Evolutionary conservation across 2,888 invertebrate genomes (phyloP).

Genomic region (Campoletis raptor): DNA sequence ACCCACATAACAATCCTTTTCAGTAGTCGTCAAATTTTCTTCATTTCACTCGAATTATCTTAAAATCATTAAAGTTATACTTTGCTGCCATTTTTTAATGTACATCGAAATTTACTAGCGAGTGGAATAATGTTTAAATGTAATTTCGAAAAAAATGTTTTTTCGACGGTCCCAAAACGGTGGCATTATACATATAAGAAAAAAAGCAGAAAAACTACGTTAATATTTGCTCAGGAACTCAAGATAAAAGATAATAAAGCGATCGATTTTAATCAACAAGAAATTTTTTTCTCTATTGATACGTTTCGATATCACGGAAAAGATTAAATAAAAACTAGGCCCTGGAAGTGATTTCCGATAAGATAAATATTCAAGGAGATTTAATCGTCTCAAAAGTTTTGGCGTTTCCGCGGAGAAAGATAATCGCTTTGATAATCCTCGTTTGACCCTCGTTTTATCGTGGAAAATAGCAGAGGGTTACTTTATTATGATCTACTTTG

Average conservation of each 20-base stretch:
- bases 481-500: conserved; percentile 81
- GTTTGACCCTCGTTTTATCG: conserved; percentile 58
- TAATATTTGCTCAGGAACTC: neutral
- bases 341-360: conserved; percentile 5
- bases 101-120: neutral
- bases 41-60: neutral
- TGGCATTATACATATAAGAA: neutral
- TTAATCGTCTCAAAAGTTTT: neutral
- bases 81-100: neutral
- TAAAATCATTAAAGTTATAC: neutral
- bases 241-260: neutral
- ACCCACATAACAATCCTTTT: conserved; percentile 81
- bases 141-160: neutral
- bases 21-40: conserved; percentile 78
- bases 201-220: neutral
- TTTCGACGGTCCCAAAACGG: neutral
- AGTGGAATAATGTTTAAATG: neutral
- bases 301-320: neutral
- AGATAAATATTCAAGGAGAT: conserved; percentile 15
- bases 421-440: conserved; percentile 61
- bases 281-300: neutral
- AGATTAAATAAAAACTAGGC: neutral
- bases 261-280: neutral
- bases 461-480: conserved; percentile 12
- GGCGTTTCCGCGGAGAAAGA: conserved; percentile 52